phyloP scores from a whole-genome alignment of 92 coral and sea anemone species.

The Hydrozoanthus gracilis region DNA sequence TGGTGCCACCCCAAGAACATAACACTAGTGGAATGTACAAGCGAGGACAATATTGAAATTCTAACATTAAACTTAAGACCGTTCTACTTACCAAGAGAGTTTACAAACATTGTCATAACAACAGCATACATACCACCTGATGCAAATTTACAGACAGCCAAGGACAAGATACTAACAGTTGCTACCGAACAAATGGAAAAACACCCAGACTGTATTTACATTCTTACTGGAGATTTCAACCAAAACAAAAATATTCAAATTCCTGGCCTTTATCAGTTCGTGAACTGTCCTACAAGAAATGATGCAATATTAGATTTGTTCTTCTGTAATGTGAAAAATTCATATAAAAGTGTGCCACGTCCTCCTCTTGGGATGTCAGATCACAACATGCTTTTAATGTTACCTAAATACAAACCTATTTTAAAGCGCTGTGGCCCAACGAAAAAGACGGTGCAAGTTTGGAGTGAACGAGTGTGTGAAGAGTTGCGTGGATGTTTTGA shows the following conservation, averaged over 20 bases:
- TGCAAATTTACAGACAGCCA: constrained; percentile 20
- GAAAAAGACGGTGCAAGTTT: constrained; percentile 20
- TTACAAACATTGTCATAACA: constrained; percentile 17
- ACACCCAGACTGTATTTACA: constrained; percentile 20
- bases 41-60: neutral
- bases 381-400: constrained; percentile 18
- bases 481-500: constrained; percentile 20
- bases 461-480: constrained; percentile 21
- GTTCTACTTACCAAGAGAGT: constrained; percentile 12
- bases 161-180: constrained; percentile 19
- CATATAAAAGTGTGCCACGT: constrained; percentile 20
- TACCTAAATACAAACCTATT: constrained; percentile 17
- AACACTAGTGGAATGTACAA: neutral
- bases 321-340: constrained; percentile 17
- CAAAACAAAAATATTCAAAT: constrained; percentile 16
- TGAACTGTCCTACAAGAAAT: constrained; percentile 19
- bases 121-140: constrained; percentile 20
- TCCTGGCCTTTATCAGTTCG: constrained; percentile 21
- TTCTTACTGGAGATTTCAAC: constrained; percentile 19
- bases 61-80: neutral
- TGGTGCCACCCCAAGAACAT: neutral
- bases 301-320: constrained; percentile 17
- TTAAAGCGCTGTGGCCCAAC: constrained; percentile 22
- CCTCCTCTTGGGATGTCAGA: constrained; percentile 22
- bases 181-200: constrained; percentile 20